Conservation (phyloP, 2,113 vertebrate species). For the Chionis minor region DNA sequence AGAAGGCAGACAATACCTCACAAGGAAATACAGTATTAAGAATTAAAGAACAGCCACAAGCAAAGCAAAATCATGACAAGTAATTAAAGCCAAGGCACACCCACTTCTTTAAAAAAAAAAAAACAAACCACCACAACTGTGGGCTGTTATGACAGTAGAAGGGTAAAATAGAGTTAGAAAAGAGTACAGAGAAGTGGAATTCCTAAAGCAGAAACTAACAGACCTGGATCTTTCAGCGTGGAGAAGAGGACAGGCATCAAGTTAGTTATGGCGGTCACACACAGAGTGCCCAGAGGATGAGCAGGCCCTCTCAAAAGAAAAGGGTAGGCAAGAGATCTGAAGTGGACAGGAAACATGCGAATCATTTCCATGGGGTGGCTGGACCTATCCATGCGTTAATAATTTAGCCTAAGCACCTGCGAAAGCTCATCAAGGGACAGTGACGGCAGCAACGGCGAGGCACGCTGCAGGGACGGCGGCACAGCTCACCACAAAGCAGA, state of each 20-base stretch:
- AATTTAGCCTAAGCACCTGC: background rate
- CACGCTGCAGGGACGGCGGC: background rate
- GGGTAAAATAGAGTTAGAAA: background rate
- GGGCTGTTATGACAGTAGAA: background rate
- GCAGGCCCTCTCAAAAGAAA: background rate
- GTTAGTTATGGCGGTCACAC: accelerated
- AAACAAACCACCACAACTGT: background rate
- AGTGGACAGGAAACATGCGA: background rate
- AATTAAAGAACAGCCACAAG: slow-evolving; percentile 2
- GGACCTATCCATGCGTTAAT: background rate
- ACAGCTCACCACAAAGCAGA: background rate
- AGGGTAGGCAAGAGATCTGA: background rate
- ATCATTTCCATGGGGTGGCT: background rate
- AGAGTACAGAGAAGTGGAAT: background rate
- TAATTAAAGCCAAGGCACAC: background rate
- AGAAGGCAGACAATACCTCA: background rate
- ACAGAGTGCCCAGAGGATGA: background rate
- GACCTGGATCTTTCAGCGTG: background rate
- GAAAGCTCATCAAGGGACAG: background rate
- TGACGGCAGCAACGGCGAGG: background rate
- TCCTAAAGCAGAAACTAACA: background rate
- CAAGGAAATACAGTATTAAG: background rate
- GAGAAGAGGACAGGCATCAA: background rate
- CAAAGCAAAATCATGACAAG: slow-evolving; percentile 29
- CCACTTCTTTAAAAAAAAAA: slow-evolving; percentile 3